Conservation (phyloP, 2,797 vertebrate genomes). For the Hydrolagus colliei region DNA sequence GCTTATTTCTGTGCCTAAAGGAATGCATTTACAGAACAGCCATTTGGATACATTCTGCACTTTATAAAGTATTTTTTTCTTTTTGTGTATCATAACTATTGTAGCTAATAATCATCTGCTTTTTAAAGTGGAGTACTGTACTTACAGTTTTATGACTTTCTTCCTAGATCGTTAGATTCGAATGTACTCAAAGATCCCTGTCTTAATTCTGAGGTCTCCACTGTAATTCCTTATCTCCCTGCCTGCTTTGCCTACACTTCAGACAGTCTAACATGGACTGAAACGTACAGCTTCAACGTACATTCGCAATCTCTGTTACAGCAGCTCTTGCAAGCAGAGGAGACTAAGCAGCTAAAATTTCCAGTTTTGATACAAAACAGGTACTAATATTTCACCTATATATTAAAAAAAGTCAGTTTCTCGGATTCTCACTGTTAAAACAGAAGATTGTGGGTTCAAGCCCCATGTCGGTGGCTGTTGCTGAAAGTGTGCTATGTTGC, state of each 20-base stretch:
- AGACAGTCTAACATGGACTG: neutral
- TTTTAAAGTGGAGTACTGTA: slow-evolving; percentile 1
- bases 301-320: neutral
- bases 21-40: neutral
- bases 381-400: neutral
- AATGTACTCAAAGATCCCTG: neutral
- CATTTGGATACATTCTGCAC: neutral
- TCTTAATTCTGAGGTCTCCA: neutral
- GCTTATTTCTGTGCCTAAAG: too few relatives aligned
- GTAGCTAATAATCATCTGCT: neutral
- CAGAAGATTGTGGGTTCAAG: too few relatives aligned
- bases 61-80: neutral
- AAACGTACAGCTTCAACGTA: neutral
- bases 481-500: too few relatives aligned
- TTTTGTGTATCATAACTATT: neutral
- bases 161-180: neutral
- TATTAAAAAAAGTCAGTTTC: neutral
- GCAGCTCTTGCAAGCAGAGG: neutral
- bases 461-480: too few relatives aligned
- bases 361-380: neutral
- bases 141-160: slow-evolving; percentile 9
- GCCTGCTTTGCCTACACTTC: neutral
- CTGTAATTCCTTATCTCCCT: neutral
- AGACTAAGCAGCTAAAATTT: neutral
- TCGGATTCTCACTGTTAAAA: too few relatives aligned